Evolutionary conservation across 2,888 invertebrate genomes (phyloP), one percentile per base, ranked within the genome.

Genomic region (Spodoptera picta): DNA sequence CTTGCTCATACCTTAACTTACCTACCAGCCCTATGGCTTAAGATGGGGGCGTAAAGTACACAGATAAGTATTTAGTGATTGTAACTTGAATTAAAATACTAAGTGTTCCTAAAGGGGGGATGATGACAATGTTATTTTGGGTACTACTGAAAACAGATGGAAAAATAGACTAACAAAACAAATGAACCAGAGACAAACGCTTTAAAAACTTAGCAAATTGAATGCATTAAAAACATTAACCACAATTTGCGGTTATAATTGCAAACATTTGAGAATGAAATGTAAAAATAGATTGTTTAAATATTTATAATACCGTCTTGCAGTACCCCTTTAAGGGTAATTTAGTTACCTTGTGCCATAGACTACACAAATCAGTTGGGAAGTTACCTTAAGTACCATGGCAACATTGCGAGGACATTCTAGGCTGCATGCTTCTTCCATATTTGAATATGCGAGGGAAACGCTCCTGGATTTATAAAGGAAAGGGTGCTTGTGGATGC

Each of bases 381-480:
- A 24, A 19, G n/a, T 56, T 60, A 59, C 44, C 58, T 44, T 62
- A 52, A 42, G 60, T 47, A 48, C 56, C n/a, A n/a, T 41, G 52
- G 56, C 62, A 48, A 54, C 49, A 60, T 73, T 64, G 50, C 50
- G 6, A 14, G 47, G 23, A 36, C 31, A 53, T 65, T 62, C 66
- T 74, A 50, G 67, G 72, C 24, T 58, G 54, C 76, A 68, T 79
- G 31, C 31, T 48, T 31, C 44, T 27, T 23, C 79, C 77, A 69
- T 76, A 74, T 74, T 76, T 69, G 72, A 74, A 64, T 74, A 62
- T 19, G 9, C 74, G 79, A 76, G 72, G 72, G 62, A 64, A 77
- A 27, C 24, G 19, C 36, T 45, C 14, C 46, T 12, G 0, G 12
- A 41, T 50, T 23, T 24, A 48, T 45, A 7, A 41, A 41, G 27